Percentiles rank a stretch among this genome's conserved stretches.
Conservation (phyloP, 2,113 vertebrate genomes). For the Phocoena sinus region DNA sequence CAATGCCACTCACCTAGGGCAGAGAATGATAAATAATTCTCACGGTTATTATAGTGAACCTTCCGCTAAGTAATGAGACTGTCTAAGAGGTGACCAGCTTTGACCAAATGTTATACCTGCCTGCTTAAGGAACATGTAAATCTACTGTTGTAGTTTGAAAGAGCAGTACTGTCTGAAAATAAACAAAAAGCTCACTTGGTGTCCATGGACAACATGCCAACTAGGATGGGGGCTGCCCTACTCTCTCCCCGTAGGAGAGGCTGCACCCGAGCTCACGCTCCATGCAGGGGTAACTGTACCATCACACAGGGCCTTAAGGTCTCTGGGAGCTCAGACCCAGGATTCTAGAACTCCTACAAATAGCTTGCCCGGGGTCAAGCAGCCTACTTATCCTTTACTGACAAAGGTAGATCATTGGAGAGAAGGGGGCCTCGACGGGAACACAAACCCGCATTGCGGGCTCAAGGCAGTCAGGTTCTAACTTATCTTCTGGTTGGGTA, state of each 20-base stretch:
- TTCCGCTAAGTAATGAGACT: background rate
- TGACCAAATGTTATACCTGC: background rate
- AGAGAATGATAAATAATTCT: background rate
- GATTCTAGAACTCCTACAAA: background rate
- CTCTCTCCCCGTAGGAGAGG: background rate
- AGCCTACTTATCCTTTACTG: background rate
- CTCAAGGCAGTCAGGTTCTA: background rate
- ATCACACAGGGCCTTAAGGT: background rate
- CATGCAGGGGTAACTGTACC: too few relatives aligned
- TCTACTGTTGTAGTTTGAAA: background rate
- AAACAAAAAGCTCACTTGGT: background rate
- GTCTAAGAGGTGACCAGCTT: background rate
- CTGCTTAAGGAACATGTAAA: background rate
- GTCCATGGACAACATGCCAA: too few relatives aligned
- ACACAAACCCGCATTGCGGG: background rate
- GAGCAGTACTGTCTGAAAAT: background rate
- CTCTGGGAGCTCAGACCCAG: background rate
- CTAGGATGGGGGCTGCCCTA: background rate
- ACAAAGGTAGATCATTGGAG: background rate
- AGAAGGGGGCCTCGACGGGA: background rate
- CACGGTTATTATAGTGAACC: background rate
- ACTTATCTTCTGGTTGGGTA: background rate
- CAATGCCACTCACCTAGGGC: background rate
- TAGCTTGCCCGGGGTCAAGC: accelerated
- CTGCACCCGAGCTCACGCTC: background rate